Conservation (phyloP, 2,888 invertebrate genomes). For the Penaeus monodon region DNA sequence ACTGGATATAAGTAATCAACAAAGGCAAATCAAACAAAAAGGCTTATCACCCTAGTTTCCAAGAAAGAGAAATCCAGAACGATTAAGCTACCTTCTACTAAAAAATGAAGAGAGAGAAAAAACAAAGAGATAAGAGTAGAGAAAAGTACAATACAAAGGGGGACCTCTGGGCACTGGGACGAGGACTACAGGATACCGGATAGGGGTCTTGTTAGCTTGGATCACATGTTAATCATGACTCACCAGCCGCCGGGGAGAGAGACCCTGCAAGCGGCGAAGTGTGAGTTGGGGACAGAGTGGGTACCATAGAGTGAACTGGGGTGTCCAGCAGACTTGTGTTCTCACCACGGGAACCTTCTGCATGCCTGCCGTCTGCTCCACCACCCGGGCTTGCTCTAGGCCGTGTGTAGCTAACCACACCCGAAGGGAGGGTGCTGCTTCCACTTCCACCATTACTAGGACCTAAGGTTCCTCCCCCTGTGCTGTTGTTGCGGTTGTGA, state of each 20-base stretch:
- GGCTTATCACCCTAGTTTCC: no score
- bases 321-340: slow-evolving; percentile 57
- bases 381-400: slow-evolving; percentile 43
- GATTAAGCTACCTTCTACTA: no score
- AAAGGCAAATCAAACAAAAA: no score
- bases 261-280: slow-evolving; percentile 54
- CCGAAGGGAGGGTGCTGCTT: neutral
- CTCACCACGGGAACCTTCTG: slow-evolving; percentile 56
- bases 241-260: slow-evolving; percentile 57
- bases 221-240: slow-evolving; percentile 50
- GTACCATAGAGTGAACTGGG: slow-evolving; percentile 53
- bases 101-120: no score
- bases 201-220: neutral
- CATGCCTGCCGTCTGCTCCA: slow-evolving; percentile 39
- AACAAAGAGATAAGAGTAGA: no score
- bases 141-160: no score
- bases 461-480: slow-evolving; percentile 27
- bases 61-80: no score
- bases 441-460: slow-evolving; percentile 7
- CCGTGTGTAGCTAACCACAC: slow-evolving; percentile 51
- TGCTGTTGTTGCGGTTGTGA: slow-evolving; percentile 23
- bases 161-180: no score
- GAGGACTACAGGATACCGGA: no score
- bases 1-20: no score
- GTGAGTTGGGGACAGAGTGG: slow-evolving; percentile 60